Evolutionary conservation across 2,113 vertebrate genomes (phyloP), one percentile per base, ranked within the genome.

Genomic region (Serinus canaria): DNA sequence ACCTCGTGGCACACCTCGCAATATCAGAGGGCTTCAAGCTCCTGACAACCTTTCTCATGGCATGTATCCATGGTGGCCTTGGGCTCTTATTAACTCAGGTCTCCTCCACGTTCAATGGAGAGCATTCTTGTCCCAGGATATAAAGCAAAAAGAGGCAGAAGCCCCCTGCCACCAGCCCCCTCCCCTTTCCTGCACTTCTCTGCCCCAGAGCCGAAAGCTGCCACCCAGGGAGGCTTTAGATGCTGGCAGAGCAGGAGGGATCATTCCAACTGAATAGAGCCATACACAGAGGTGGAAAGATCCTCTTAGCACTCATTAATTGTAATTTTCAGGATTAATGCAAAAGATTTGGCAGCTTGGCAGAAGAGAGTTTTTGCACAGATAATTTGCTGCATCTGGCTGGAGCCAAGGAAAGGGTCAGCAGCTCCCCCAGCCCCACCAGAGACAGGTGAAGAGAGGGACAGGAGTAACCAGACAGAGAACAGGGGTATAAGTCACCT

Each of bases 301-400:
- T 95, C 95, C 95, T 93, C 96, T 96, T 96, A 95, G 78, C 50
- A 9, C 72, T 96, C 95, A 95, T 96, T 97, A 97, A 95, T 92
- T 94, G 93, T 87, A 85, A 95, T 96, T 97, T 96, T 89, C 81
- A 77, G 95, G 94, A 97, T 97, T 97, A 96, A 93, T 95, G 89
- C 60, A 87, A 87, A 96, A 95, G 94, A 95, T 96, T 91, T 97
- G 95, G 96, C 96, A 92, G 93, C 82, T 77, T 81, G 87, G 91
- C 94, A 94, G 92, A 80, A 63, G 83, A 49, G 81, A 94, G 92
- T 96, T 96, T 89, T 84, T 93, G 35, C 73, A 75, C 60, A 92
- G 92, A 94, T 92, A 74, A 95, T 89, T 82, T 79, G 68, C 84
- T 70, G 66, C 0, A 1, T 77, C 67, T 95, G 24, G 8, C 78